Percentiles rank a stretch among this genome's conserved stretches.
Evolutionary conservation across 2,888 invertebrate species (phyloP).

Genomic region (Anarsia innoxiella): DNA sequence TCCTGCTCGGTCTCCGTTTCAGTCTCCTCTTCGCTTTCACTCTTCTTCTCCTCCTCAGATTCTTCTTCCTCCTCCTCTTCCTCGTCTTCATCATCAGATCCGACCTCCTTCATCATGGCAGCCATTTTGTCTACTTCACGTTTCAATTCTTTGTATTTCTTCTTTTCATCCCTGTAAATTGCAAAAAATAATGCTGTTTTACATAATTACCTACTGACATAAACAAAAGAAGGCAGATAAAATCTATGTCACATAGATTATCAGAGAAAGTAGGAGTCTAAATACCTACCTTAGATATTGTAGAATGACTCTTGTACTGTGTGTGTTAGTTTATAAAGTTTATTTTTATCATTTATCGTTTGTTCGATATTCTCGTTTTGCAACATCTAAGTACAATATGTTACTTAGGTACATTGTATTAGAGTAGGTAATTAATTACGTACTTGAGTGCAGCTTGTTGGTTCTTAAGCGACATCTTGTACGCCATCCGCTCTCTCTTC

Average conservation of each 20-base stretch:
- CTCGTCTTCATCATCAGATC: slow-evolving; percentile 81
- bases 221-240: no score
- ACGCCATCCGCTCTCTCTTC: slow-evolving; percentile 84
- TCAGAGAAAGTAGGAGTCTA: no score
- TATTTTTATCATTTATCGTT: no score
- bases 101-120: slow-evolving; percentile 87
- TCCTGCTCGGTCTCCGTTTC: slow-evolving; percentile 81
- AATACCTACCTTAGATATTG: no score
- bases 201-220: no score
- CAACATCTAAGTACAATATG: no score
- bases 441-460: slow-evolving; percentile 84
- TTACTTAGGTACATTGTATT: no score
- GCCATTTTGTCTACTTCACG: slow-evolving; percentile 95
- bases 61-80: slow-evolving; percentile 77
- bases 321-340: no score
- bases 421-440: no score
- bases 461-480: slow-evolving; percentile 87
- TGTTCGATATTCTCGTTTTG: no score
- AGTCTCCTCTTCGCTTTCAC: slow-evolving; percentile 72
- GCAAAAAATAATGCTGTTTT: neutral
- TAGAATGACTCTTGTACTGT: no score
- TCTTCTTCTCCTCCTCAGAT: slow-evolving; percentile 76
- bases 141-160: slow-evolving; percentile 87
- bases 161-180: slow-evolving; percentile 80
- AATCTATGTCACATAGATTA: no score